Conservation (phyloP, 2,113 vertebrate genomes). For the Myotis yumanensis region DNA sequence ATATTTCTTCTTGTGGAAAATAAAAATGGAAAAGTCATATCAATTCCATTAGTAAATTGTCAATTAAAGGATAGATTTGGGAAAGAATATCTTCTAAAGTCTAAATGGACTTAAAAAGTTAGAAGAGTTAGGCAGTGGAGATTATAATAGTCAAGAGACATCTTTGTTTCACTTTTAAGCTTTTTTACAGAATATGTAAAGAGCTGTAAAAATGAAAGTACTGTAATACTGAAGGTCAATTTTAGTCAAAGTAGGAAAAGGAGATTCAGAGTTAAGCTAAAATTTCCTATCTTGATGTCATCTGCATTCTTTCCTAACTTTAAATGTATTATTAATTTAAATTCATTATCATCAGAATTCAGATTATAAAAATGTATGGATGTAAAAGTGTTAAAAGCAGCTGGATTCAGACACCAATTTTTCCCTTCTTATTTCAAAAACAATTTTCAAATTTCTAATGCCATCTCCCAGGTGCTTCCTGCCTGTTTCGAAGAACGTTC, state of each 20-base stretch:
- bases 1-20: slow-evolving; percentile 40
- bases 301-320: neutral
- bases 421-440: slow-evolving; percentile 66
- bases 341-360: slow-evolving; percentile 21
- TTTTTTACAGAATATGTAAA: slow-evolving; percentile 64
- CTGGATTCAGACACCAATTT: slow-evolving; percentile 33
- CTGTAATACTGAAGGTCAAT: slow-evolving; percentile 44
- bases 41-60: neutral
- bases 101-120: slow-evolving; percentile 28
- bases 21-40: slow-evolving; percentile 24
- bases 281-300: neutral
- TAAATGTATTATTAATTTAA: slow-evolving; percentile 8
- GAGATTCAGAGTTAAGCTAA: slow-evolving; percentile 55
- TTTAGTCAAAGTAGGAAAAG: slow-evolving; percentile 44
- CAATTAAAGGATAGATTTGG: slow-evolving; percentile 29
- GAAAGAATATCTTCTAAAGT: slow-evolving; percentile 40
- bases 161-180: slow-evolving; percentile 74
- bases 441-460: slow-evolving; percentile 67
- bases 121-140: neutral
- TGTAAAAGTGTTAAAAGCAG: neutral
- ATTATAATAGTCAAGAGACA: slow-evolving; percentile 38
- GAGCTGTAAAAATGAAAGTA: slow-evolving; percentile 74
- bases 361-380: slow-evolving; percentile 13
- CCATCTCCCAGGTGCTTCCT: slow-evolving; percentile 74
- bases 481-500: slow-evolving; percentile 37